Conservation (phyloP, 2,113 vertebrate genomes). For the Odontophorus gujanensis region DNA sequence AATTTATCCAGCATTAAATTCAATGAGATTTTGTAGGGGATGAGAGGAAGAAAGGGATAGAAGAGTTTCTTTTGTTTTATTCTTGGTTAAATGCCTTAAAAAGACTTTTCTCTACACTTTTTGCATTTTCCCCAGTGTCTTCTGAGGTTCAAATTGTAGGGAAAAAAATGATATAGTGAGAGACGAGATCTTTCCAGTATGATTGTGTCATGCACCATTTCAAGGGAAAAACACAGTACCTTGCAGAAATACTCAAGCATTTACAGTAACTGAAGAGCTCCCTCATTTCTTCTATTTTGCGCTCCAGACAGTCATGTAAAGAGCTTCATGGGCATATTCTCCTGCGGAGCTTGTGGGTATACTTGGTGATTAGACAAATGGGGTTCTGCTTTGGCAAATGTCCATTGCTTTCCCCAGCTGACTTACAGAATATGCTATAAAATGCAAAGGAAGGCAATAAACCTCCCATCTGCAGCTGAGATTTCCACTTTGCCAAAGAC, state of each 20-base stretch:
- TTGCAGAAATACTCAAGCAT: slow-evolving; percentile 30
- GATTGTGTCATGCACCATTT: not conserved
- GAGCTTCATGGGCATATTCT: slow-evolving; percentile 38
- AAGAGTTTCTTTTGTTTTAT: not conserved
- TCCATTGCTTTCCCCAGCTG: slow-evolving; percentile 68
- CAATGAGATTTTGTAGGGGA: not conserved
- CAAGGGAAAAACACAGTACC: not conserved
- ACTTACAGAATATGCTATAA: slow-evolving; percentile 68
- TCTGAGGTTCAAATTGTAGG: not conserved
- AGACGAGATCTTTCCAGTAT: not conserved
- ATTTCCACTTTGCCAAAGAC: slow-evolving; percentile 65
- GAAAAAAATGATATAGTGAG: not conserved
- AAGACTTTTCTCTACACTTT: not conserved
- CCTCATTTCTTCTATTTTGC: slow-evolving; percentile 29
- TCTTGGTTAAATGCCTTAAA: not conserved
- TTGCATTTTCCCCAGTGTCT: not conserved
- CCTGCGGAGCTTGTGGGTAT: slow-evolving; percentile 62
- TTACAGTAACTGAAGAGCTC: not conserved
- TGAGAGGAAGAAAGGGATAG: not conserved
- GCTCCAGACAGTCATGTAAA: slow-evolving; percentile 42
- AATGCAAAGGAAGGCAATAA: slow-evolving; percentile 70
- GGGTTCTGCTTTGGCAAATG: slow-evolving; percentile 69
- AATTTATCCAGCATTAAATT: slow-evolving; percentile 12
- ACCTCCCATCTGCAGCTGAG: slow-evolving; percentile 66
- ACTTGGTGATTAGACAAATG: slow-evolving; percentile 72